phyloP scores from a whole-genome alignment of 2,113 vertebrate genomes.

The Steatornis caripensis region DNA sequence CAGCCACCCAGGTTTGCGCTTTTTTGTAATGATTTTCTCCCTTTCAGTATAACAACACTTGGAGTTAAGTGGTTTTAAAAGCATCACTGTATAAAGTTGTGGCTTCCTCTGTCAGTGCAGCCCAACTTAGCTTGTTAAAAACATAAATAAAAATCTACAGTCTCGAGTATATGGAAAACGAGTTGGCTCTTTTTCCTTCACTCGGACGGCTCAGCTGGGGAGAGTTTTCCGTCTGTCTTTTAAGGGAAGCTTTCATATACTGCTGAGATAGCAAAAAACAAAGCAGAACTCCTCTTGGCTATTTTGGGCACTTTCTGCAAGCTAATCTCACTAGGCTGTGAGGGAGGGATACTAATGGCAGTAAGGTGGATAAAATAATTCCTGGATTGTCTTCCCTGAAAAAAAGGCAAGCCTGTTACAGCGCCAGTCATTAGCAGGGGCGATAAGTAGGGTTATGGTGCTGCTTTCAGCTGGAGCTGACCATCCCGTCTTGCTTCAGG shows the following conservation, averaged over 20 bases:
- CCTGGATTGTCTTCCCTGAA: neutral
- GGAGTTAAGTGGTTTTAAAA: constrained; percentile 56
- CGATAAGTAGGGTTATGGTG: neutral
- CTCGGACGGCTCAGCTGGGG: neutral
- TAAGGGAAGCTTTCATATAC: neutral
- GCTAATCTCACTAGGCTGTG: neutral
- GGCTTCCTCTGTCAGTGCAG: constrained; percentile 19
- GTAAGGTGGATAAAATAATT: neutral
- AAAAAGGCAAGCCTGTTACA: neutral
- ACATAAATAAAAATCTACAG: constrained; percentile 47
- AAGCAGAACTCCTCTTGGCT: neutral
- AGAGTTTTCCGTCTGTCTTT: neutral
- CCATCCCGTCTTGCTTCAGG: neutral
- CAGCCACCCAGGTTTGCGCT: neutral
- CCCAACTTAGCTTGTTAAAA: constrained; percentile 29
- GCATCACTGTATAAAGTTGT: constrained; percentile 60
- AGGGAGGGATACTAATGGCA: neutral
- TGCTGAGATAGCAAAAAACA: constrained; percentile 22
- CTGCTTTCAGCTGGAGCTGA: neutral
- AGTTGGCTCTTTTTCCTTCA: neutral
- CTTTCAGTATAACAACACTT: constrained; percentile 27
- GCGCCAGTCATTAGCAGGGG: neutral
- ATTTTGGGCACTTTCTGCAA: neutral
- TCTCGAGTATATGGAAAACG: neutral
- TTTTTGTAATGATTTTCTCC: constrained; percentile 40